Evolutionary conservation across 2,888 invertebrate genomes (phyloP).

Genomic region (Dione juno): DNA sequence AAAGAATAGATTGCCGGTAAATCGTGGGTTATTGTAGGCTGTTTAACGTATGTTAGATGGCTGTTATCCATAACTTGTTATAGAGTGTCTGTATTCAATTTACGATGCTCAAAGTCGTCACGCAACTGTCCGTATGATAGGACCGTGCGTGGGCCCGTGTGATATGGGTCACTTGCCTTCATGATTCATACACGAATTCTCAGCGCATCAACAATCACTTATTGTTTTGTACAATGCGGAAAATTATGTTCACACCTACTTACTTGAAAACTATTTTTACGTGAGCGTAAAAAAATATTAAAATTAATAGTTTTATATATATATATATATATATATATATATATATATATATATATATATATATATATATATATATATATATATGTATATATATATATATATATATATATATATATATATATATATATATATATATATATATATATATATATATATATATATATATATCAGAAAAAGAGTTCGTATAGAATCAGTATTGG

Average conservation of each 20-base stretch:
- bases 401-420: no score
- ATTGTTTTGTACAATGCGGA: conserved; percentile 54
- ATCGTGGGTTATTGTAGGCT: conserved; percentile 78
- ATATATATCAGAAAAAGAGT: no score
- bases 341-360: no score
- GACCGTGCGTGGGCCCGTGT: conserved; percentile 67
- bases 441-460: no score
- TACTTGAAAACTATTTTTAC: conserved; percentile 37
- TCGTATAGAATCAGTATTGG: no score
- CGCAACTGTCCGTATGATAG: conserved; percentile 70
- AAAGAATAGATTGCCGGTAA: conserved; percentile 82
- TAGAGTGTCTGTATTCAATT: conserved; percentile 74
- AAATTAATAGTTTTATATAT: background rate
- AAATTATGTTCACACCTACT: conserved; percentile 50
- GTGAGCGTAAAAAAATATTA: no score
- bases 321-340: no score
- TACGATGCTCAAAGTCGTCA: conserved; percentile 70
- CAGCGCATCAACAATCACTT: conserved; percentile 47
- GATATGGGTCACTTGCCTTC: conserved; percentile 71
- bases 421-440: no score
- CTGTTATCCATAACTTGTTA: conserved; percentile 62
- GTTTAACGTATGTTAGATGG: conserved; percentile 76
- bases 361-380: no score
- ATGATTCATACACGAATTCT: conserved; percentile 60
- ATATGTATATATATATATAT: no score